Conservation (phyloP, 2,888 invertebrate genomes). For the Morpho deidamia region DNA sequence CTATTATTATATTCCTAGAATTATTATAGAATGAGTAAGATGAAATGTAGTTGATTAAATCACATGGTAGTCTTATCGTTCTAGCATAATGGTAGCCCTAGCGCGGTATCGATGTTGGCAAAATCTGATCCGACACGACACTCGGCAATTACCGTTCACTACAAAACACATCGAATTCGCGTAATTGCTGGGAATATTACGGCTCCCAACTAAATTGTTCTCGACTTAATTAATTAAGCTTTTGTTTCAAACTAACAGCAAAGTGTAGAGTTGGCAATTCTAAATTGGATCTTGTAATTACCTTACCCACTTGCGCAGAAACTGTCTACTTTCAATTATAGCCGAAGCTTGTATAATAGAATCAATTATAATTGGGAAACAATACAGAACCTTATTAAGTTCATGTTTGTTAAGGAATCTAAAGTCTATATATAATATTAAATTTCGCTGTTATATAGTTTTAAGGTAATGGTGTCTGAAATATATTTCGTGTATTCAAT, state of each 20-base stretch:
- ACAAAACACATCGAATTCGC: slow-evolving; percentile 75
- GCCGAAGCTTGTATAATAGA: slow-evolving; percentile 71
- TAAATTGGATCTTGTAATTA: slow-evolving; percentile 79
- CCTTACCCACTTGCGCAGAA: slow-evolving; percentile 72
- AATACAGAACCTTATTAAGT: slow-evolving; percentile 34
- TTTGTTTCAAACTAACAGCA: slow-evolving; percentile 79
- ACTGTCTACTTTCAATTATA: slow-evolving; percentile 77
- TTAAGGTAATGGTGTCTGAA: too few species aligned
- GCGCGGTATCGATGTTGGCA: slow-evolving; percentile 22
- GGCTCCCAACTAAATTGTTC: slow-evolving; percentile 77
- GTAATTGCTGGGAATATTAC: slow-evolving; percentile 78
- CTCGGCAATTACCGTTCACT: slow-evolving; percentile 68
- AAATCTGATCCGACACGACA: slow-evolving; percentile 67
- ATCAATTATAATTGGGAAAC: slow-evolving; percentile 72
- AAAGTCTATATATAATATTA: neutral
- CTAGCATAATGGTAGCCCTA: neutral
- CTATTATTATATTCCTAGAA: too few species aligned
- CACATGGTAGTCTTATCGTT: neutral
- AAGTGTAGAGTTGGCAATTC: slow-evolving; percentile 79
- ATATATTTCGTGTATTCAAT: too few species aligned
- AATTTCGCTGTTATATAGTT: neutral
- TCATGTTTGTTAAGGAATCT: slow-evolving; percentile 12
- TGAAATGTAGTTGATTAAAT: too few species aligned
- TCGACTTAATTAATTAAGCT: slow-evolving; percentile 79
- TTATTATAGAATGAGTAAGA: too few species aligned